Evolutionary conservation across 1,140 invertebrate species (phyloP), one percentile per base, ranked within the genome.

Genomic region (Sycophaga agraensis): DNA sequence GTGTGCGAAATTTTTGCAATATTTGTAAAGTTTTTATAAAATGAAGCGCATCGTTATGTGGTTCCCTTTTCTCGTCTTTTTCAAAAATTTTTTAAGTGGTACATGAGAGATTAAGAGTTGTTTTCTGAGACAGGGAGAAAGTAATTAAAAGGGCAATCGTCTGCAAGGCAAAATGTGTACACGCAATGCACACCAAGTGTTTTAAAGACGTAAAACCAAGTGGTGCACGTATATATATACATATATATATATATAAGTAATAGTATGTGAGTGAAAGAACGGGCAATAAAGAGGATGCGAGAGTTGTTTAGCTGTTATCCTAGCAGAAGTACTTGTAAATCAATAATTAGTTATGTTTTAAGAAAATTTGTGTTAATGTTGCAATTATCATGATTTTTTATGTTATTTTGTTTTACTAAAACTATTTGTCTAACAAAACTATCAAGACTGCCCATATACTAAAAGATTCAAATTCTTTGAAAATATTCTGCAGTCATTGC

Each of bases 251-350:
- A n/a, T n/a, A n/a, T n/a, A n/a, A n/a, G n/a, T n/a, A 53, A n/a
- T n/a, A n/a, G 19, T 34, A 45, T 48, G 43, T 16, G 16, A 46
- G 35, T 22, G 59, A 62, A 45, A 62, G 45, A 49, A 56, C 53
- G 19, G 59, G 37, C 54, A 56, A 62, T 50, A 56, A 40, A 40
- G 26, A 40, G 45, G n/a, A 56, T 56, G 46, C 60, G 60, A 50
- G 28, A 46, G 35, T 56, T 31, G 16, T 14, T 54, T 55, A 39
- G 14, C 26, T 62, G 43, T 55, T 49, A 62, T 62, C 40, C 37
- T 12, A 35, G 8, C 49, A 19, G 16, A 48, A 28, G 4, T 17
- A 50, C 19, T 35, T 17, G 31, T 50, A 14, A 50, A 50, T 50
- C 26, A 17, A 22, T 34, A 17, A 2, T 35, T 28, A 21, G 34